These are phyloP conservation scores for Montipora cactus DNA, from an alignment of 64 coral and sea anemone species.

Conservation along the genomic window DNA sequence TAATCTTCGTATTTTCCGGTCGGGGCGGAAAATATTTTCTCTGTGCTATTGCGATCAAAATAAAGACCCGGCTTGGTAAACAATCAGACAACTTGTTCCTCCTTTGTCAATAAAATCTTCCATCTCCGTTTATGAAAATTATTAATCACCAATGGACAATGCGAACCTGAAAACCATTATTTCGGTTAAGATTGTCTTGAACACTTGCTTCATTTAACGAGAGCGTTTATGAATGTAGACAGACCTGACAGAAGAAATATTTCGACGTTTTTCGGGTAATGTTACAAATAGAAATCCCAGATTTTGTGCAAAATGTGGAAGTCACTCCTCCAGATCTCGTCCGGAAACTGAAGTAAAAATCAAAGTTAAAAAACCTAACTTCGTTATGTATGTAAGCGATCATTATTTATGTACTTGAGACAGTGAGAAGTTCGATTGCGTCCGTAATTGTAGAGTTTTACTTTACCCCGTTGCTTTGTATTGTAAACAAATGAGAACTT, in stretches of 20 bases:
- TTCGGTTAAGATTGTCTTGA: background rate
- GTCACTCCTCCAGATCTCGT: background rate
- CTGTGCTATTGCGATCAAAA: background rate
- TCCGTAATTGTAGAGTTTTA: background rate
- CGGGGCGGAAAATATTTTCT: background rate
- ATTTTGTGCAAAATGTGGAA: no score
- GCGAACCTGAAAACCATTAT: background rate
- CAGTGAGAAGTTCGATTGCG: background rate
- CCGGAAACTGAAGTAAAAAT: background rate
- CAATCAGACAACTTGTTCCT: background rate
- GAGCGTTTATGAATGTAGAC: background rate
- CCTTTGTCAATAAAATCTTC: conserved; percentile 20
- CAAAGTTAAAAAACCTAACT: background rate
- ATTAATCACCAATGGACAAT: background rate
- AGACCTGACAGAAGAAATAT: background rate
- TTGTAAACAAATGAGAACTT: background rate
- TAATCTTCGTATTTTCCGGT: conserved; percentile 44
- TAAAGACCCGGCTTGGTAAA: conserved; percentile 46
- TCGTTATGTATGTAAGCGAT: background rate
- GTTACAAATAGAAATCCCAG: background rate
- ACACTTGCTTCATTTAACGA: background rate
- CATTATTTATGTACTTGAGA: background rate
- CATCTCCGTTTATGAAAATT: background rate
- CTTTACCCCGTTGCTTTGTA: background rate
- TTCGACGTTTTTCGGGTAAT: background rate